Base-by-base conservation (phyloP, 2,888 invertebrate genomes). In the Agapetus fuscipes region DNA sequence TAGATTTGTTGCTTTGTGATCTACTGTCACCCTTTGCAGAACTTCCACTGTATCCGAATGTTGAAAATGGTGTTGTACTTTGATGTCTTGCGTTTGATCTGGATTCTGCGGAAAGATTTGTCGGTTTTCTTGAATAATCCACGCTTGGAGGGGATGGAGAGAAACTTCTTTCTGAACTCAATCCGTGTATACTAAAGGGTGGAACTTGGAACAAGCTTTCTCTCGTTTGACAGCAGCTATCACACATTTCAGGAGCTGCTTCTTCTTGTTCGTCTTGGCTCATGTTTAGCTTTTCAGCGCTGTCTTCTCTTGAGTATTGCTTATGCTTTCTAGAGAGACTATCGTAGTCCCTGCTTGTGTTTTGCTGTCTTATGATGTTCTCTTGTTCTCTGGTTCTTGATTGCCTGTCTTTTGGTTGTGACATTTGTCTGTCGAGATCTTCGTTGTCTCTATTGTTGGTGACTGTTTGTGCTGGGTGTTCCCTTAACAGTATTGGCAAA, bases 181-280 rank as follows among this genome's bases (percentile, higher is more conserved):
- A 39, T 9, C 27, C 36, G 17, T 41, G 41, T 14, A 42, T 39
- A n/a, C 33, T 41, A 17, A 44, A 47, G 9, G 44, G 37, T 14
- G 45, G 61, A 13, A 66, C 54, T 35, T 67, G 63, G 54, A 84
- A 83, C 20, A 85, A 61, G 53, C 84, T 84, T 57, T 85, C 88
- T 50, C 88, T 72, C 1, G 89, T 89, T 58, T 89, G 89, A 56
- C 88, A 89, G 36, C 79, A 80, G 57, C 74, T 80, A 57, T 83
- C 82, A 50, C 79, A 74, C 73, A 79, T 82, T 54, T 77, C 77
- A 2, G 72, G 70, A 39, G 64, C 57, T 17, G 56, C 27, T 17
- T 44, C 58, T n/a, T n/a, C n/a, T n/a, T n/a, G n/a, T n/a, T n/a
- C n/a, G n/a, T n/a, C n/a, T 20, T 57, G 29, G 17, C 45, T 48